Evolutionary conservation across 2,888 invertebrate species (phyloP).

Genomic region (Ptilodon capucinus): DNA sequence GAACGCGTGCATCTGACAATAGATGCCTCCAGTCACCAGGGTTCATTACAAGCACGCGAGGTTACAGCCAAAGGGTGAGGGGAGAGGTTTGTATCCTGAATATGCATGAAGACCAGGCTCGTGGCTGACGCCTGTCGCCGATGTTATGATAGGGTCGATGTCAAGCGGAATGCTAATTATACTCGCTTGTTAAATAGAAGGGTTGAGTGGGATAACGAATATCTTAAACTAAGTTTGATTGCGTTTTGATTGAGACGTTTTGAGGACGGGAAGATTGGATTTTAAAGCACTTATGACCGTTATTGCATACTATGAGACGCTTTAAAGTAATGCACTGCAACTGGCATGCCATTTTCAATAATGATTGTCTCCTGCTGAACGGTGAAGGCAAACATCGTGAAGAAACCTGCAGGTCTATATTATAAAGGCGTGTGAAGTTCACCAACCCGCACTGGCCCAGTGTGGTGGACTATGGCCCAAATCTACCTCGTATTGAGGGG

Average conservation of each 20-base stretch:
- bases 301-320: too few species aligned
- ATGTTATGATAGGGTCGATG: slow-evolving; percentile 51
- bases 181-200: slow-evolving; percentile 35
- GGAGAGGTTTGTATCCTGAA: slow-evolving; percentile 47
- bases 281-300: too few species aligned
- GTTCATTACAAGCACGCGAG: slow-evolving; percentile 49
- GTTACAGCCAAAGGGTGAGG: slow-evolving; percentile 22
- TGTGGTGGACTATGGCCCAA: too few species aligned
- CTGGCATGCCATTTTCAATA: too few species aligned
- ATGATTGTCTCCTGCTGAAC: too few species aligned
- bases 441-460: too few species aligned
- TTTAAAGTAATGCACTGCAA: too few species aligned
- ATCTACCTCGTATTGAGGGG: too few species aligned
- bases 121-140: slow-evolving; percentile 55
- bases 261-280: not conserved
- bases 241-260: slow-evolving; percentile 9
- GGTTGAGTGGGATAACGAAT: slow-evolving; percentile 24
- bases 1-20: slow-evolving; percentile 48
- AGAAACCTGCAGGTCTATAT: too few species aligned
- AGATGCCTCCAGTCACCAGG: slow-evolving; percentile 32
- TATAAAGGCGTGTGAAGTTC: too few species aligned
- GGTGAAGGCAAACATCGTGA: too few species aligned
- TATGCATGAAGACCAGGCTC: slow-evolving; percentile 62
- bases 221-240: slow-evolving; percentile 15
- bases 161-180: slow-evolving; percentile 39